Percentiles rank a stretch among this genome's conserved stretches.
phyloP scores from a whole-genome alignment of 2,888 invertebrate genomes.

The Pristionchus entomophagus region DNA sequence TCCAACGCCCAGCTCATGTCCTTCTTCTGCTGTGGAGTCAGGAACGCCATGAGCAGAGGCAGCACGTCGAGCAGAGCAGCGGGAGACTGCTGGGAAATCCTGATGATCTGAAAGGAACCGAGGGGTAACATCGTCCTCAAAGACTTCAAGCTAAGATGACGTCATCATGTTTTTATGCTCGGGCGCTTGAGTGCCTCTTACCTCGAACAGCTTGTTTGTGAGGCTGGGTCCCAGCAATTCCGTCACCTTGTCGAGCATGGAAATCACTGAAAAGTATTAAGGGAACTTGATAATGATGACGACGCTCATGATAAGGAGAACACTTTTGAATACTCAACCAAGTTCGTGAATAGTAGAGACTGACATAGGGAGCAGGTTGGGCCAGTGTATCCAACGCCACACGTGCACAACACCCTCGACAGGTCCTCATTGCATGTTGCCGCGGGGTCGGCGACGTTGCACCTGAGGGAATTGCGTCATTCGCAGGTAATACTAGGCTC shows the following conservation, averaged over 20 bases:
- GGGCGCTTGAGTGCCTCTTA: neutral
- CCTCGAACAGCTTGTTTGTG: neutral
- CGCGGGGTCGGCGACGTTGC: neutral
- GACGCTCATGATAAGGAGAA: too few species aligned
- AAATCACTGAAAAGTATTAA: neutral
- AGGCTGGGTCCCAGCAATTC: neutral
- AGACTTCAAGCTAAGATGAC: neutral
- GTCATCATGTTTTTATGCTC: neutral
- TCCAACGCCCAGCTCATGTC: neutral
- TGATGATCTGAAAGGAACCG: neutral
- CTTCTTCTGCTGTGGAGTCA: neutral
- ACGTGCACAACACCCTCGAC: neutral
- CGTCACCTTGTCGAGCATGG: neutral
- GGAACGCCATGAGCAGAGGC: neutral
- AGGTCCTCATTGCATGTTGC: conserved; percentile 14
- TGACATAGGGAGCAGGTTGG: neutral
- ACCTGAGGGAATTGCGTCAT: too few species aligned
- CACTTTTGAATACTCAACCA: too few species aligned
- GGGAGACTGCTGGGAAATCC: neutral
- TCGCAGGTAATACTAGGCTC: too few species aligned
- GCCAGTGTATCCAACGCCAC: conserved; percentile 3
- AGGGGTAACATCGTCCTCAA: too few species aligned
- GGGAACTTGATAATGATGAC: too few species aligned
- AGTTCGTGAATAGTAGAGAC: too few species aligned
- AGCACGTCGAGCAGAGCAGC: conserved; percentile 1